Percentiles rank a stretch among this genome's conserved stretches.
phyloP scores from a whole-genome alignment of 2,888 invertebrate genomes.

The Philereme transversata region DNA sequence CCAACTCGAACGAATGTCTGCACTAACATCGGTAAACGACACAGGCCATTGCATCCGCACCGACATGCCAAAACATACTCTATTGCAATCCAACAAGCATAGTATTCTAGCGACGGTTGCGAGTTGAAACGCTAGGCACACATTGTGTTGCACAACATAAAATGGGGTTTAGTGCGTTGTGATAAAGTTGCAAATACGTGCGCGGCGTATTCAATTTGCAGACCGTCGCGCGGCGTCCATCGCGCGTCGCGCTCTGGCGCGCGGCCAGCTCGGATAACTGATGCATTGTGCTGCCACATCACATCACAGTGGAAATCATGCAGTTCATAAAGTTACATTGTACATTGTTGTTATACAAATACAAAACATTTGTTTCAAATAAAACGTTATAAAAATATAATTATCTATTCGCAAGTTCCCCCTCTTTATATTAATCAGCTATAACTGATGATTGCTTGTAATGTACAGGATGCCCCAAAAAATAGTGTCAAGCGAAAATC shows the following conservation, averaged over 20 bases:
- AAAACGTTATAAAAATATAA: no score
- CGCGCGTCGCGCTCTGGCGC: slow-evolving; percentile 12
- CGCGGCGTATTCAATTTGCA: slow-evolving; percentile 22
- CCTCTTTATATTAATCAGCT: no score
- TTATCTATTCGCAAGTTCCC: no score
- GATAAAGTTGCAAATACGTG: slow-evolving; percentile 13
- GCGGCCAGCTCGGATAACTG: slow-evolving; percentile 5
- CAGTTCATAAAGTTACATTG: no score
- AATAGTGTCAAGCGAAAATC: no score
- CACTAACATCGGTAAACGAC: slow-evolving; percentile 22
- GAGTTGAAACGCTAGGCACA: slow-evolving; percentile 6
- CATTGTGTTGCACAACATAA: slow-evolving; percentile 4
- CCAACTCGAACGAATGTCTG: slow-evolving; percentile 21
- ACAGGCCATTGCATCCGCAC: slow-evolving; percentile 13
- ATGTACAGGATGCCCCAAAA: no score
- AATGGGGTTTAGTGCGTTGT: slow-evolving; percentile 14
- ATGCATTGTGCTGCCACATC: background rate
- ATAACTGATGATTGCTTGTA: no score
- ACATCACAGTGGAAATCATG: no score
- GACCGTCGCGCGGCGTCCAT: slow-evolving; percentile 1
- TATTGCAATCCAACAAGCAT: background rate
- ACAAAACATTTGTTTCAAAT: no score
- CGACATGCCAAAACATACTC: background rate
- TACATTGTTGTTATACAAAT: no score
- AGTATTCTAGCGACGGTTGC: background rate